Base-by-base conservation (phyloP, 2,797 vertebrate species). In the Brachyrhaphis roseni region DNA sequence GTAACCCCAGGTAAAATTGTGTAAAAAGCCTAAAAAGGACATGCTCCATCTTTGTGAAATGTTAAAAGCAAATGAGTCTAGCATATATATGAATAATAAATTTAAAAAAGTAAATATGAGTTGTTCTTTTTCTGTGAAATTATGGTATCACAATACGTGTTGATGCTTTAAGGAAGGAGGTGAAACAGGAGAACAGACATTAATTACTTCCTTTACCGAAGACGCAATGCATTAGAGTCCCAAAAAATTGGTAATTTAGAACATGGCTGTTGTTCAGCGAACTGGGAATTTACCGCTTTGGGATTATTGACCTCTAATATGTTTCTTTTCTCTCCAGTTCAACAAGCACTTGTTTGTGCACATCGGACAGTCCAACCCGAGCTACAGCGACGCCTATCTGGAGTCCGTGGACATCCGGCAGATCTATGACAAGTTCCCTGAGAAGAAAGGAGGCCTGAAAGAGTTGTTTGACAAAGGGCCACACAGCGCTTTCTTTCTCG, bases 381-480 rank as follows among this genome's bases (percentile, higher is more conserved):
- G 95, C 92, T 97, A 97, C 93, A 97, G 90, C 36, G 98, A 98
- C 84, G 94, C 97, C 82, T 97, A 96, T 93, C 96, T 99, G 91
- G 98, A 99, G 94, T 97, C 97, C 0, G 98, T 99, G 94, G 98
- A 99, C 89, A 94, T 99, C 90, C 94, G 97, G 83, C 98, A 99
- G 94, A 99, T 99, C 93, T 99, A 98, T 51, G 98, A 99, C 95
- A 99, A 99, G 90, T 99, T 99, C 91, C 98, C 98, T 0, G 98
- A 99, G 92, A 98, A 97, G 89, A 98, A 98, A 93, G 98, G 98
- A 1, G 98, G 98, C 43, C 94, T 99, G 88, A 98, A 98, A 94
- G 98, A 99, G 86, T 96, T 99, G 77, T 99, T 98, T 82, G 97
- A 99, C 90, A 97, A 97, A 82, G 98, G 98, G 75, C 97, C 97